Evolutionary conservation across 2,113 vertebrate species (phyloP).

Genomic region (Osmerus eperlanus): DNA sequence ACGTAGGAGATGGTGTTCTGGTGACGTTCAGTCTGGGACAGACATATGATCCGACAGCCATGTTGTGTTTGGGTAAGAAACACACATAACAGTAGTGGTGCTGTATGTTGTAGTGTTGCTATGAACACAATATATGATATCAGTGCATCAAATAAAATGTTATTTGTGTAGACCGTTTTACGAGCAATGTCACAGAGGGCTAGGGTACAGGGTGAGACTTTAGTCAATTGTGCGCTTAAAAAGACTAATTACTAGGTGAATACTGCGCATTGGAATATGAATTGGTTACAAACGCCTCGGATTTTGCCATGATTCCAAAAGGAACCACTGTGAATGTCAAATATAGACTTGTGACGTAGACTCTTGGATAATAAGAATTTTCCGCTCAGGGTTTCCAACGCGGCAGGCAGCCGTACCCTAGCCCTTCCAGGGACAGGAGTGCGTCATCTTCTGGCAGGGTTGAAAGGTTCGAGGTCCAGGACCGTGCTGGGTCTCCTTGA

Average conservation of each 20-base stretch:
- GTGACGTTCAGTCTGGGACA: not conserved
- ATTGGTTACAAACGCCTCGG: not conserved
- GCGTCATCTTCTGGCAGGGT: not conserved
- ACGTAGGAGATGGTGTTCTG: too few relatives aligned
- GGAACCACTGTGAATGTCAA: not conserved
- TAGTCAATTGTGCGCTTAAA: not conserved
- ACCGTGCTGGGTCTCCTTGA: constrained; percentile 48
- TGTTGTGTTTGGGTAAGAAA: not conserved
- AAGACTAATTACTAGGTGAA: not conserved
- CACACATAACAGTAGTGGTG: too few relatives aligned
- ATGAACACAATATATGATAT: too few relatives aligned
- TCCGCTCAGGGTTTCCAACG: not conserved
- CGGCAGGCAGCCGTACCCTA: not conserved
- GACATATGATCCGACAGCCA: not conserved
- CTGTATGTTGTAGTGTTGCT: too few relatives aligned
- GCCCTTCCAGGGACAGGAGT: not conserved
- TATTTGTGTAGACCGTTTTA: too few relatives aligned
- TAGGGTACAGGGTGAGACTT: too few relatives aligned
- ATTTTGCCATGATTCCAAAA: not conserved
- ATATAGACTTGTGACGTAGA: not conserved
- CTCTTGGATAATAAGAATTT: not conserved
- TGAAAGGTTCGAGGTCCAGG: not conserved
- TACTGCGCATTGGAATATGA: not conserved
- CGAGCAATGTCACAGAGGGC: too few relatives aligned
- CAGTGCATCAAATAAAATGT: too few relatives aligned